A percentile compares a stretch with the other conserved stretches of the same genome.
Evolutionary conservation across 2,888 invertebrate genomes (phyloP).

Genomic region (Carabus problematicus): DNA sequence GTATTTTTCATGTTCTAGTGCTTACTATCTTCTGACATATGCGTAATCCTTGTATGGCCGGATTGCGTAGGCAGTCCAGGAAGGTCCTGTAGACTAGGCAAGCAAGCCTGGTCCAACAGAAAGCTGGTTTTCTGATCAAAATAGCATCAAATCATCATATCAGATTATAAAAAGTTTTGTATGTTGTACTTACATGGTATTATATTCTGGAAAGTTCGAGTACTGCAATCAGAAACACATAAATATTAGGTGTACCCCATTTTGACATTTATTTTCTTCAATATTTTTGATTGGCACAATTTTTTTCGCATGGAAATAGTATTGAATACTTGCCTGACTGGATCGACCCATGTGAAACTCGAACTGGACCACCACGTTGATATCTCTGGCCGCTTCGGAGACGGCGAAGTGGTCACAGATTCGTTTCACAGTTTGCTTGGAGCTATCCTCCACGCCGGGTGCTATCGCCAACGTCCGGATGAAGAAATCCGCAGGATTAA

Average conservation of each 20-base stretch:
- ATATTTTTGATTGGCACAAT: too few relatives aligned
- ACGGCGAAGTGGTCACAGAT: constrained; percentile 82
- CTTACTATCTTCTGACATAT: constrained; percentile 84
- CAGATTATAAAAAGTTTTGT: constrained; percentile 8
- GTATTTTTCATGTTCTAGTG: too few relatives aligned
- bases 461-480: constrained; percentile 83
- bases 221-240: constrained; percentile 43
- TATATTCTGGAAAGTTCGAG: constrained; percentile 44
- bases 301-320: background rate
- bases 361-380: constrained; percentile 76
- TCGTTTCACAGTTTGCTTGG: constrained; percentile 72
- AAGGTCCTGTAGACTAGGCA: constrained; percentile 80
- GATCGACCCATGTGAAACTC: constrained; percentile 72
- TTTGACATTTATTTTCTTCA: too few relatives aligned
- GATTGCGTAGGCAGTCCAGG: constrained; percentile 79
- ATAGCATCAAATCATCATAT: constrained; percentile 10
- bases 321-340: constrained; percentile 58
- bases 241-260: too few relatives aligned
- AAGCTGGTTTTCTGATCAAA: constrained; percentile 65
- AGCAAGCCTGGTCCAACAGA: constrained; percentile 75
- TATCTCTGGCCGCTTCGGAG: constrained; percentile 77
- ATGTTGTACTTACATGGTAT: constrained; percentile 46
- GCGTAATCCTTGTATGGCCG: constrained; percentile 76
- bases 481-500: constrained; percentile 91
- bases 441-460: constrained; percentile 77